These are phyloP conservation scores for Meandrusa payeni DNA, from an alignment of 2,888 invertebrate species.

Conservation along the genomic window DNA sequence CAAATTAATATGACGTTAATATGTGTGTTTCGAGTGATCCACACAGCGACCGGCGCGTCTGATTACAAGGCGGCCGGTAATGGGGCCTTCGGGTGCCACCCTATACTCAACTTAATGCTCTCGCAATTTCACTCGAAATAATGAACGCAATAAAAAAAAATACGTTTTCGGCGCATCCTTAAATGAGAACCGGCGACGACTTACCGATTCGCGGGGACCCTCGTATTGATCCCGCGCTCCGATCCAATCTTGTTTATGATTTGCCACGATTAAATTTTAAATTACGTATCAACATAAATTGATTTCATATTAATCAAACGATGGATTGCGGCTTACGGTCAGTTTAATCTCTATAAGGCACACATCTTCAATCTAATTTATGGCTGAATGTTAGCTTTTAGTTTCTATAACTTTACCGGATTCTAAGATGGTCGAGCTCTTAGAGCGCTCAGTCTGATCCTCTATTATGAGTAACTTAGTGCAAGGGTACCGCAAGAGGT, in stretches of 20 bases:
- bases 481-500: too few species aligned
- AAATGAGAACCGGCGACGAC: constrained; percentile 62
- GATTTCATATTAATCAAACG: constrained; percentile 20
- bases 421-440: too few species aligned
- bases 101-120: constrained; percentile 80
- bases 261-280: constrained; percentile 10
- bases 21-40: constrained; percentile 43
- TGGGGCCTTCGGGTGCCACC: constrained; percentile 69
- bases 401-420: too few species aligned
- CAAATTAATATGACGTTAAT: constrained; percentile 64
- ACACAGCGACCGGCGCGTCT: constrained; percentile 51
- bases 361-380: too few species aligned
- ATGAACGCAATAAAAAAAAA: constrained; percentile 75
- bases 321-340: background rate
- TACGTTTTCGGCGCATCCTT: constrained; percentile 61
- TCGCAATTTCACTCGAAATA: constrained; percentile 79
- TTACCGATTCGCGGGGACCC: constrained; percentile 24
- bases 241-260: constrained; percentile 35
- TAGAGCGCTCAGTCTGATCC: too few species aligned
- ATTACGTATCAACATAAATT: constrained; percentile 27
- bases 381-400: too few species aligned
- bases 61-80: constrained; percentile 76
- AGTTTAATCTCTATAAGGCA: too few species aligned
- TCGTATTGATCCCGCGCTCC: constrained; percentile 34
- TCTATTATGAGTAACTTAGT: too few species aligned